Conservation (phyloP, 2,888 invertebrate genomes). For the Caenorhabditis zanzibari region DNA sequence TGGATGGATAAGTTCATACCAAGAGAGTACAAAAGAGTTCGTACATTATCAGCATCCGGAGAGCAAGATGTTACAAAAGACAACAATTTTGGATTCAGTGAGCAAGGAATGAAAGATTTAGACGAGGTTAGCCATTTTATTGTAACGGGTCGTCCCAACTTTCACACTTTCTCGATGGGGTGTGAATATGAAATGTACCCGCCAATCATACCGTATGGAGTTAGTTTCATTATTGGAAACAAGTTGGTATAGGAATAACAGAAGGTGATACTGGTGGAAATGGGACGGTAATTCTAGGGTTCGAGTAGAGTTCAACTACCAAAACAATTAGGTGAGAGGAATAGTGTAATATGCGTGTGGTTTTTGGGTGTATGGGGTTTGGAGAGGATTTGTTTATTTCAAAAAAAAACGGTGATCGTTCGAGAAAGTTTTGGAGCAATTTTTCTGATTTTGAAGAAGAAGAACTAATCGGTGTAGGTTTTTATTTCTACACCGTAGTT, state of each 20-base stretch:
- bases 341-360: neutral
- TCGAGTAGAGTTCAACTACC: neutral
- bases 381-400: too few species aligned
- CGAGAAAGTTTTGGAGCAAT: too few species aligned
- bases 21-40: conserved; percentile 66
- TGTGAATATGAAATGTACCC: conserved; percentile 24
- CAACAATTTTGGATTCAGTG: conserved; percentile 77
- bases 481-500: too few species aligned
- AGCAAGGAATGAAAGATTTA: conserved; percentile 79
- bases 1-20: conserved; percentile 78
- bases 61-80: conserved; percentile 72
- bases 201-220: conserved; percentile 28
- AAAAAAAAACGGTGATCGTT: too few species aligned
- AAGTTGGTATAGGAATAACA: conserved; percentile 14
- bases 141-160: neutral
- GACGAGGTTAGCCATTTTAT: conserved; percentile 70
- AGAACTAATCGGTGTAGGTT: too few species aligned
- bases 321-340: conserved; percentile 18
- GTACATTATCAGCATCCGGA: conserved; percentile 37
- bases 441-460: too few species aligned
- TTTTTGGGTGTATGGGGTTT: neutral
- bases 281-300: conserved; percentile 27
- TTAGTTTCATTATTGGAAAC: conserved; percentile 7
- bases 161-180: conserved; percentile 30
- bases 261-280: conserved; percentile 18